Base-by-base conservation (phyloP, 2,113 vertebrate genomes). In the Gallinago media region DNA sequence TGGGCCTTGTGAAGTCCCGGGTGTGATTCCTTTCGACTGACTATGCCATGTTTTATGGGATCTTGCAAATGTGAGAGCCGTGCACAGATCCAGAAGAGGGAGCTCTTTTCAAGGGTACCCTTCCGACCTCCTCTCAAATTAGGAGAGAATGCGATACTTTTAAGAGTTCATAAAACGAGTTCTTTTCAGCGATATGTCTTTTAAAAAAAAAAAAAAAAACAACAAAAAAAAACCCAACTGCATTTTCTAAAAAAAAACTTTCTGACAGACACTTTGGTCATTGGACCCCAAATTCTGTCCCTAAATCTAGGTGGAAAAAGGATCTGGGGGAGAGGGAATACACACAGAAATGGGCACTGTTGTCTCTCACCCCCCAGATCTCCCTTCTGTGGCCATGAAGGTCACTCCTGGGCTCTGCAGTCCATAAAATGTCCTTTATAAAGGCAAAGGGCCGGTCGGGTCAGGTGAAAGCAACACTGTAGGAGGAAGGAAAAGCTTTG, bases 1-100 rank as follows among this genome's bases (percentile, higher is more conserved):
- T 17, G 56, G 9, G 22, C 46, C 50, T 86, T 0, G 0, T 16
- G 18, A 73, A 46, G 15, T 52, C 36, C 36, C 56, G 1, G 0
- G 7, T 34, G 31, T 4, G 1, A 8, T 65, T 88, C 26, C 29
- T 42, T 52, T 85, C 2, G 6, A 3, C 50, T 38, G 10, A 3
- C 55, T 38, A 1, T 47, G 52, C 25, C 49, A 2, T 25, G 25
- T 40, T 72, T 75, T 44, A 1, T 6, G 17, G 13, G 2, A 5
- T 11, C 29, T 65, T 46, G n/a, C 56, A 55, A 72, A 38, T 4
- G 23, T 4, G 11, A 58, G 54, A 75, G 56, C 25, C 4, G 1
- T 16, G 38, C 10, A 2, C 1, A 2, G 17, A 29, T 83, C 92
- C 71, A 0, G 75, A 22, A 92, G 87, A 86, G 89, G 75, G 87